phyloP scores from a whole-genome alignment of 2,888 invertebrate genomes.

The Axea sp. region DNA sequence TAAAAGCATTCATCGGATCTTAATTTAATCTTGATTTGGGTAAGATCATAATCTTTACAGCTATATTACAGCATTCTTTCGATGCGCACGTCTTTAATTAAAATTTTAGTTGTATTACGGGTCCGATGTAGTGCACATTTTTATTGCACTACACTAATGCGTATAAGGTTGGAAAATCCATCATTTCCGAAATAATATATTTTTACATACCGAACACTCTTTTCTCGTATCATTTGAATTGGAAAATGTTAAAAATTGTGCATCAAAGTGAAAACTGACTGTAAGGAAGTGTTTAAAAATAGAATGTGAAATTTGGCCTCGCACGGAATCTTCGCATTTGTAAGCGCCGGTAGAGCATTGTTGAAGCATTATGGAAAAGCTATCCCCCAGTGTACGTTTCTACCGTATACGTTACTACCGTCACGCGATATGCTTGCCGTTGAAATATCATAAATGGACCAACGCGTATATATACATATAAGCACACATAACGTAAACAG shows the following conservation, averaged over 20 bases:
- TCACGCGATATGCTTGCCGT: conserved; percentile 52
- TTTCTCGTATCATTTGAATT: no score
- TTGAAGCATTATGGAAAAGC: conserved; percentile 50
- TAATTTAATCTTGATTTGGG: no score
- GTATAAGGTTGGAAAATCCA: no score
- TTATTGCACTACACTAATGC: no score
- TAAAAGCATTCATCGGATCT: no score
- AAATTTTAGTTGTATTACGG: no score
- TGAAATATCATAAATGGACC: conserved; percentile 55
- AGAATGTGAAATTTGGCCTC: conserved; percentile 35
- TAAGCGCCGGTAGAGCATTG: conserved; percentile 45
- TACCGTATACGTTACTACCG: conserved; percentile 35
- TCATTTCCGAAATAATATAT: no score
- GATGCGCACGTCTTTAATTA: no score
- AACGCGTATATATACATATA: conserved; percentile 25
- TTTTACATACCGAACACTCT: no score
- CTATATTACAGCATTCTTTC: no score
- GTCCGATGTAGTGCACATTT: no score
- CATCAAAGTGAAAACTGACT: conserved; percentile 22
- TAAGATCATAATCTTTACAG: no score
- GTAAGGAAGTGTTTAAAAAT: conserved; percentile 43
- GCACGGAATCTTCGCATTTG: conserved; percentile 58
- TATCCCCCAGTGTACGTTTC: conserved; percentile 51
- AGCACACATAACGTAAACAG: conserved; percentile 3
- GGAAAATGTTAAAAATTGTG: conserved; percentile 36